A percentile compares a stretch with the other conserved stretches of the same genome.
Conservation (phyloP, 2,113 vertebrate species). For the Taxidea taxus region DNA sequence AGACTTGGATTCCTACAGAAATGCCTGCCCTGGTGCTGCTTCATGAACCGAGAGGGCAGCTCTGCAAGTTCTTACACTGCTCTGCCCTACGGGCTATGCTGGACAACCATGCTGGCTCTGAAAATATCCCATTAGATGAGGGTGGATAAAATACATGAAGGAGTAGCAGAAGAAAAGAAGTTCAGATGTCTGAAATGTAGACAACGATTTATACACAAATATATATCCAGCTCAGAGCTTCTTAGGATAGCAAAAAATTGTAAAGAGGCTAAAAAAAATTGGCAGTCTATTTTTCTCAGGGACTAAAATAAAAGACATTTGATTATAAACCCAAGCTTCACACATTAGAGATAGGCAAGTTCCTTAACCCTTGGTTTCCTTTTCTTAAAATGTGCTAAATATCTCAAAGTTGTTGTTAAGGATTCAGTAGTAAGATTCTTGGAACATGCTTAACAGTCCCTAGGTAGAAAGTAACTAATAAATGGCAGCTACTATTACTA, state of each 20-base stretch:
- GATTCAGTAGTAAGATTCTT: not conserved
- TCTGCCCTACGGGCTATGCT: not conserved
- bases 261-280: not conserved
- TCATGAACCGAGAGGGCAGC: not conserved
- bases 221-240: not conserved
- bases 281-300: not conserved
- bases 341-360: not conserved
- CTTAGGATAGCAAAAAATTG: not conserved
- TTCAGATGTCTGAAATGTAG: not conserved
- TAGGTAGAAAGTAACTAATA: not conserved
- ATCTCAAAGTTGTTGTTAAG: not conserved
- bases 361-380: not conserved
- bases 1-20: not conserved
- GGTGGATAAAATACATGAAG: not conserved
- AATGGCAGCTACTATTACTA: not conserved
- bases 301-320: not conserved
- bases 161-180: not conserved
- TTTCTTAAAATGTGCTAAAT: slow-evolving; percentile 6
- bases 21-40: not conserved
- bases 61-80: not conserved
- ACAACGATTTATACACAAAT: not conserved
- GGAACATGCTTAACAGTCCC: not conserved
- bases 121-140: not conserved
- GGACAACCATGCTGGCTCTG: not conserved
- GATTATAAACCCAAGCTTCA: slow-evolving; percentile 37